Conservation (phyloP, 2,888 invertebrate species). For the Augiades crinisus region DNA sequence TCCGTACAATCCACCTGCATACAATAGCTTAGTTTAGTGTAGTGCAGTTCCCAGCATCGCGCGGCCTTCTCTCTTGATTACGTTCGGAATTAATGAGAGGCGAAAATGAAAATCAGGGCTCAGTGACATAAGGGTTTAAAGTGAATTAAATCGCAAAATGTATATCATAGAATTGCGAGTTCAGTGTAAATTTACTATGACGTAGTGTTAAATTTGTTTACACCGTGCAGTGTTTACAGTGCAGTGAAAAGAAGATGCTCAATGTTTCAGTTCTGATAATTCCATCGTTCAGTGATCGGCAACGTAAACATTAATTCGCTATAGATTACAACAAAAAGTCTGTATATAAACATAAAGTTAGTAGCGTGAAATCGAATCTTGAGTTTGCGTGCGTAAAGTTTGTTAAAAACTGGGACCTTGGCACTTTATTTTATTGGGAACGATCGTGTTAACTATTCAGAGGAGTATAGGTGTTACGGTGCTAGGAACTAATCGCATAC, state of each 20-base stretch:
- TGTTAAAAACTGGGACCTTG: slow-evolving; percentile 42
- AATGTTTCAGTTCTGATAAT: background rate
- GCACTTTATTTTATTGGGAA: slow-evolving; percentile 43
- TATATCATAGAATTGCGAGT: slow-evolving; percentile 2
- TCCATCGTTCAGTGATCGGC: background rate
- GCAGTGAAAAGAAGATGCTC: background rate
- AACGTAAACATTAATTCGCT: slow-evolving; percentile 14
- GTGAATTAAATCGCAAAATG: slow-evolving; percentile 12
- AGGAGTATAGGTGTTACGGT: slow-evolving; percentile 40
- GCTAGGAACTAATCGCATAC: slow-evolving; percentile 38
- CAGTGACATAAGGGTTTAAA: background rate
- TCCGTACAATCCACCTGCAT: slow-evolving; percentile 77
- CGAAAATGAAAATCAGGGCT: slow-evolving; percentile 6
- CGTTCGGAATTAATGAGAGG: slow-evolving; percentile 24
- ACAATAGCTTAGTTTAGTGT: slow-evolving; percentile 76
- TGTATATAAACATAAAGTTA: slow-evolving; percentile 5
- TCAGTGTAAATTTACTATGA: background rate
- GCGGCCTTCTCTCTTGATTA: slow-evolving; percentile 59
- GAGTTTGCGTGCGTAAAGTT: slow-evolving; percentile 22
- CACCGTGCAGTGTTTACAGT: background rate
- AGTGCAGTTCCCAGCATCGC: slow-evolving; percentile 73
- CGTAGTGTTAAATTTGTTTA: slow-evolving; percentile 4
- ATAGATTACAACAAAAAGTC: slow-evolving; percentile 2
- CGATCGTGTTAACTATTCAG: slow-evolving; percentile 28
- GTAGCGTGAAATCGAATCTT: slow-evolving; percentile 6